Conservation (phyloP, 1,140 invertebrate species). For the Zaprionus capensis region DNA sequence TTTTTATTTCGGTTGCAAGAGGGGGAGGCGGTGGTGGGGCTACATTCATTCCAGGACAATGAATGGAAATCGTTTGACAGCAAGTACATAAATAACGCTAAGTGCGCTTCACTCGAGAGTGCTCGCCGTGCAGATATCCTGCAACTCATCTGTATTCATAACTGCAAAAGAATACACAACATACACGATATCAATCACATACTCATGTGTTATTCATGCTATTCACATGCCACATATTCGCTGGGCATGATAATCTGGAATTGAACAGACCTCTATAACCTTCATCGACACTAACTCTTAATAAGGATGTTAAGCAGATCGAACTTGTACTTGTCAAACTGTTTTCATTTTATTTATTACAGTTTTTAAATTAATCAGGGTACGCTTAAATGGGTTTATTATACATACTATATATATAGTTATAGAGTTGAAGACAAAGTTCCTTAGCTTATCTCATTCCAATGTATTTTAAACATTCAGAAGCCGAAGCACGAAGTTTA, state of each 20-base stretch:
- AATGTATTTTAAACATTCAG: too few species aligned
- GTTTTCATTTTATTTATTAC: too few species aligned
- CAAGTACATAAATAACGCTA: constrained; percentile 26
- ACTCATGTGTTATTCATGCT: neutral
- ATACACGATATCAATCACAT: neutral
- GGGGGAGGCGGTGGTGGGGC: neutral
- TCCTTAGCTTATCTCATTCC: too few species aligned
- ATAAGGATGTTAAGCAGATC: too few species aligned
- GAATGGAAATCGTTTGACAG: constrained; percentile 55
- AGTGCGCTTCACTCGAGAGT: constrained; percentile 5
- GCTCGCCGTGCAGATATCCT: neutral
- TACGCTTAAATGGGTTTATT: neutral
- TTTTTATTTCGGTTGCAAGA: too few species aligned
- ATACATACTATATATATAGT: neutral
- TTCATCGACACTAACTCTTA: too few species aligned
- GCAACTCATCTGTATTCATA: constrained; percentile 7
- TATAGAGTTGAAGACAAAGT: too few species aligned
- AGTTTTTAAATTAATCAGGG: too few species aligned
- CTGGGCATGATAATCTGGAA: too few species aligned
- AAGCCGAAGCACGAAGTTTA: too few species aligned
- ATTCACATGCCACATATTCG: neutral
- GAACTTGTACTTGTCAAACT: neutral
- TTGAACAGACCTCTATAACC: too few species aligned
- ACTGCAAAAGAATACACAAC: neutral
- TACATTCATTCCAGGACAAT: constrained; percentile 50